Conservation (phyloP, 2,888 invertebrate species). For the Nudaria mundana region DNA sequence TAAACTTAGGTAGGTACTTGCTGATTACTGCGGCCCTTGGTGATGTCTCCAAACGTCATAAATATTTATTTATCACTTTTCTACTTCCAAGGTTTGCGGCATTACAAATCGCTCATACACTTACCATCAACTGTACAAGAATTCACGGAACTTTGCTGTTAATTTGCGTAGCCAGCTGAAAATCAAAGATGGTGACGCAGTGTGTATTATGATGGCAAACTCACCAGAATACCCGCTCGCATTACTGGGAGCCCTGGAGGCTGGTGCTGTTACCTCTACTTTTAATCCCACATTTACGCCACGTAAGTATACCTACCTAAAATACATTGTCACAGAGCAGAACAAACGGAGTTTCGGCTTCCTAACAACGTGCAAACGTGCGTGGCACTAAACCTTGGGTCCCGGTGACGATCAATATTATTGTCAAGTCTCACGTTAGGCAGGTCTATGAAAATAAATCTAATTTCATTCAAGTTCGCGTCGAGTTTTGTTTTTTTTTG, state of each 20-base stretch:
- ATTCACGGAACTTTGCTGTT: constrained; percentile 82
- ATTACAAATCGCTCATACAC: constrained; percentile 85
- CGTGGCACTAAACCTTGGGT: too few species aligned
- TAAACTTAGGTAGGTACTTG: too few species aligned
- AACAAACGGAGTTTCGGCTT: too few species aligned
- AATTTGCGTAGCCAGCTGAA: constrained; percentile 82
- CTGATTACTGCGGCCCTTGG: too few species aligned
- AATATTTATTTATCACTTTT: neutral
- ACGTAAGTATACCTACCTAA: constrained; percentile 50
- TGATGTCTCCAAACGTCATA: too few species aligned
- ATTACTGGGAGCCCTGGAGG: constrained; percentile 82
- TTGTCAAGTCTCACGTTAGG: too few species aligned
- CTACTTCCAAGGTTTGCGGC: constrained; percentile 82
- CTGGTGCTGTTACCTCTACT: constrained; percentile 84
- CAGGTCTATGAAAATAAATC: too few species aligned
- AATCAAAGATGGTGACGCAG: constrained; percentile 81
- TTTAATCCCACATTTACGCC: constrained; percentile 86
- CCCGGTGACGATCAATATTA: too few species aligned
- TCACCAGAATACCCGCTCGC: constrained; percentile 85
- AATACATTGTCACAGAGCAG: neutral
- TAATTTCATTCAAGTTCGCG: too few species aligned
- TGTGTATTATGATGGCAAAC: constrained; percentile 86
- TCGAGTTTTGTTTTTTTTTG: too few species aligned
- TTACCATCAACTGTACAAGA: constrained; percentile 82
- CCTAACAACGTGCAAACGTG: neutral